Conservation (phyloP, 2,797 vertebrate genomes). For the Anguilla pacifica region DNA sequence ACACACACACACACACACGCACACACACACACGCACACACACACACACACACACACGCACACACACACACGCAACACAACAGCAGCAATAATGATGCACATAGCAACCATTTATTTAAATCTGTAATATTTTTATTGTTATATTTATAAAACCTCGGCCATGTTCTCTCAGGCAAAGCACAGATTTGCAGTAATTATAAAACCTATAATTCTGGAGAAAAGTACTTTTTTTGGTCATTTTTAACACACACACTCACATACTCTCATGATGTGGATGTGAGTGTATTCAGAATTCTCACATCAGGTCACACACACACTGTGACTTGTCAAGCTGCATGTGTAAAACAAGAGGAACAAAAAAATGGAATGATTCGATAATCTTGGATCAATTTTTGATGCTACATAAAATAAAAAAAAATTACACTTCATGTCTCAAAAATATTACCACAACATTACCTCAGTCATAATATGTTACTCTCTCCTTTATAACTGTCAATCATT, state of each 20-base stretch:
- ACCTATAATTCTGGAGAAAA: too few species aligned
- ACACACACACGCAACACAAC: background rate
- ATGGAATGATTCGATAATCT: background rate
- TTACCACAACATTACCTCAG: too few species aligned
- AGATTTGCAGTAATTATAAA: background rate
- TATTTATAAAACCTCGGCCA: background rate
- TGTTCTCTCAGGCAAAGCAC: background rate
- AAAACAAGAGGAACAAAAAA: background rate
- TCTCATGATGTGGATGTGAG: background rate
- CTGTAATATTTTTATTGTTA: background rate
- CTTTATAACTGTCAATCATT: background rate
- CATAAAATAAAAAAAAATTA: background rate
- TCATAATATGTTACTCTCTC: background rate
- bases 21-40: background rate
- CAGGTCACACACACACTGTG: background rate
- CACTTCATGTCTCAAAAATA: background rate
- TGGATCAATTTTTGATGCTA: background rate
- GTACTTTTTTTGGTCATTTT: background rate
- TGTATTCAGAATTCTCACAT: background rate
- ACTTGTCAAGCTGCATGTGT: too few species aligned
- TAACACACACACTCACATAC: background rate
- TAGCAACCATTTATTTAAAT: background rate
- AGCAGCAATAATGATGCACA: background rate
- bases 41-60: background rate
- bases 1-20: background rate